Conservation (phyloP, 2,797 vertebrate genomes). For the Rhodeus uyekii region DNA sequence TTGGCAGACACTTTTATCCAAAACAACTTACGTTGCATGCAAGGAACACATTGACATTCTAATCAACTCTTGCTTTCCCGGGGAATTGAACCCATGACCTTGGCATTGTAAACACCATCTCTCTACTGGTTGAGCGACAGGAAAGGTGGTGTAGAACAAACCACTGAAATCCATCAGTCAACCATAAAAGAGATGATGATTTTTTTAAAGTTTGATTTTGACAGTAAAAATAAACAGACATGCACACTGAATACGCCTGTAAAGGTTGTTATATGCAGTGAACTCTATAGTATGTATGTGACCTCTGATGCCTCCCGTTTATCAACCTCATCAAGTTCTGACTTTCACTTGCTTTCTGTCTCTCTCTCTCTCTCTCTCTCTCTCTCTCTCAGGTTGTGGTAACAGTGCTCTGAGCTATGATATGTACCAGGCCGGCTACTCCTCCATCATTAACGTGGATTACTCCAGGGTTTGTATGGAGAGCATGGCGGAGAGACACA, state of each 20-base stretch:
- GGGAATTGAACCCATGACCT: too few relatives aligned
- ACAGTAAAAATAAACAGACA: not conserved
- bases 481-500: constrained; percentile 79
- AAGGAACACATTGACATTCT: too few relatives aligned
- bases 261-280: not conserved
- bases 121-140: too few relatives aligned
- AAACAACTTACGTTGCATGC: too few relatives aligned
- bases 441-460: constrained; percentile 86
- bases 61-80: too few relatives aligned
- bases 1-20: too few relatives aligned
- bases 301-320: not conserved
- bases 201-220: not conserved
- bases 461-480: constrained; percentile 87
- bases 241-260: not conserved
- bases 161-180: not conserved
- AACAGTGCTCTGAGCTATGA: constrained; percentile 88
- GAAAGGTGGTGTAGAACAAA: too few relatives aligned
- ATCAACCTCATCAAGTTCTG: not conserved
- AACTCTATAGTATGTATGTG: not conserved
- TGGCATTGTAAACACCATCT: too few relatives aligned
- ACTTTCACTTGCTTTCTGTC: not conserved
- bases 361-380: not conserved
- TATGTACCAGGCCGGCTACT: constrained; percentile 81
- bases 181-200: not conserved
- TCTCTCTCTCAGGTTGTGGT: constrained; percentile 81